These are phyloP conservation scores for Azemiops feae DNA, from an alignment of 2,113 vertebrate species.

Conservation along the genomic window DNA sequence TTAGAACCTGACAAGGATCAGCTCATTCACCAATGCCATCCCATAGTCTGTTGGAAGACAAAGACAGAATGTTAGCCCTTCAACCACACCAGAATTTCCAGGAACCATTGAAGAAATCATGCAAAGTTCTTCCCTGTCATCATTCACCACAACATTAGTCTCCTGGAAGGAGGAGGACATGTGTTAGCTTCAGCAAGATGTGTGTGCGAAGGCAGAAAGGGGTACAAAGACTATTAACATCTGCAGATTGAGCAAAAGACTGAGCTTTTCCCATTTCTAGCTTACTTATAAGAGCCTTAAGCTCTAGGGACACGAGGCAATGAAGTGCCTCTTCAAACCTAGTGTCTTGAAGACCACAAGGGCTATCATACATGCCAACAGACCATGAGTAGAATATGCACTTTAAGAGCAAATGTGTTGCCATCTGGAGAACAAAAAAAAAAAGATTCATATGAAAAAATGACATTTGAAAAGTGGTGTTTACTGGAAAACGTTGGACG, in stretches of 20 bases:
- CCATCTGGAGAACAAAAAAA: background rate
- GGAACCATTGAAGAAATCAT: background rate
- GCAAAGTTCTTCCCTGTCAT: background rate
- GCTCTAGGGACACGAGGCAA: background rate
- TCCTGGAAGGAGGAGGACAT: background rate
- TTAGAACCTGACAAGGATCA: too few species aligned
- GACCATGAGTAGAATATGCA: background rate
- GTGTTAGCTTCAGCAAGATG: background rate
- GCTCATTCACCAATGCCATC: too few species aligned
- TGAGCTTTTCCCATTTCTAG: background rate
- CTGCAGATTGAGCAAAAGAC: background rate
- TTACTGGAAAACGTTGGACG: background rate
- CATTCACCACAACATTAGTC: background rate
- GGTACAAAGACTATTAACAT: background rate
- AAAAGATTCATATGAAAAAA: background rate
- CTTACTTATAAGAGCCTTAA: background rate
- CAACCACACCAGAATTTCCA: too few species aligned
- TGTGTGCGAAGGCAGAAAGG: background rate
- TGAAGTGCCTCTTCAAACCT: background rate
- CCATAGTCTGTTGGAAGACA: too few species aligned
- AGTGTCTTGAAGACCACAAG: background rate
- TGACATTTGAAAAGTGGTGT: background rate
- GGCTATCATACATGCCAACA: background rate
- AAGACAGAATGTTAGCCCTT: too few species aligned
- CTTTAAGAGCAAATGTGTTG: background rate